These are phyloP conservation scores for Mus spretus DNA, from an alignment of 2,797 vertebrate species.

Conservation along the genomic window DNA sequence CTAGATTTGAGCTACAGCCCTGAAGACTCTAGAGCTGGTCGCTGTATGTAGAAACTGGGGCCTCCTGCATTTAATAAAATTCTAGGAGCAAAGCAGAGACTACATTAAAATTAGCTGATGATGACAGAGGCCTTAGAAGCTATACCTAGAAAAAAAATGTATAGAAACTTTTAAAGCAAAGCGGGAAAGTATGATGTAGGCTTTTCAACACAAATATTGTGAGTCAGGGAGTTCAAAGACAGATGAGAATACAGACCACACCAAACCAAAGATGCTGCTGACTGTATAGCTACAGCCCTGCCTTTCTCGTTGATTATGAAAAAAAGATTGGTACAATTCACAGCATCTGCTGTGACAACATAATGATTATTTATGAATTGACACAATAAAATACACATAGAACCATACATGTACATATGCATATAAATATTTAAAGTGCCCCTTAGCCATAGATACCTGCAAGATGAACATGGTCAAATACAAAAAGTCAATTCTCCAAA, in stretches of 20 bases:
- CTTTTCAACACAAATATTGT: background rate
- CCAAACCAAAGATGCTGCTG: background rate
- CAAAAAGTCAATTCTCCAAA: background rate
- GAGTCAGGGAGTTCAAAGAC: background rate
- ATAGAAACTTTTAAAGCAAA: slow-evolving; percentile 20
- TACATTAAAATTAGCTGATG: slow-evolving; percentile 40
- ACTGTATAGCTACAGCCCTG: background rate
- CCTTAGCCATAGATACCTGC: background rate
- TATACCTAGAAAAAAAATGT: background rate
- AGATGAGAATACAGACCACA: background rate
- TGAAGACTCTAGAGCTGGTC: background rate
- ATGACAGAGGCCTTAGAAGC: background rate
- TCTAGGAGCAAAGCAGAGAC: background rate
- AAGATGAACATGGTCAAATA: background rate
- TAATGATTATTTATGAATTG: background rate
- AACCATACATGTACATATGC: background rate
- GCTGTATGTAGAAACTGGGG: background rate
- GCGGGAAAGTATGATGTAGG: background rate
- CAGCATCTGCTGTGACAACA: background rate
- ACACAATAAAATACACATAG: background rate
- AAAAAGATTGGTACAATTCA: background rate
- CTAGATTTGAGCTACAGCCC: background rate
- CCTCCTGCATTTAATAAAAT: background rate
- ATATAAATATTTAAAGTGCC: background rate
- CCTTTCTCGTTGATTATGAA: background rate